These are phyloP conservation scores for Redunca redunca DNA, from an alignment of 2,113 vertebrate genomes.

Conservation along the genomic window DNA sequence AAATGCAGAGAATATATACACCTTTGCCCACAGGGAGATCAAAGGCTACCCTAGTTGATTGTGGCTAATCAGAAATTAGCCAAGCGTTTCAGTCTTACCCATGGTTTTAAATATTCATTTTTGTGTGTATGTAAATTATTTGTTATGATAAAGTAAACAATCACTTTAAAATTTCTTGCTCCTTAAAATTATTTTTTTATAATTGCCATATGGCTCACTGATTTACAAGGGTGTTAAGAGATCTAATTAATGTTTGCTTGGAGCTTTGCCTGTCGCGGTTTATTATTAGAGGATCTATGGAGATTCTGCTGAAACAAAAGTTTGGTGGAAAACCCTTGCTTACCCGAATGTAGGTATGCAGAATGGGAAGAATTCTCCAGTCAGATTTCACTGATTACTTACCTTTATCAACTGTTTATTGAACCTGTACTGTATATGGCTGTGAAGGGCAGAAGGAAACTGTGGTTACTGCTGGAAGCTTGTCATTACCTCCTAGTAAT, in stretches of 20 bases:
- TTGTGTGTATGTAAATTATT: slow-evolving; percentile 38
- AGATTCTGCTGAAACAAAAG: slow-evolving; percentile 45
- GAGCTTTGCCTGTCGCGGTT: slow-evolving; percentile 50
- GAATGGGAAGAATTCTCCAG: background rate
- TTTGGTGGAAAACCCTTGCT: slow-evolving; percentile 13
- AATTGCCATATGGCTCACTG: slow-evolving; percentile 64
- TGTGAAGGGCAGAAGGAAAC: background rate
- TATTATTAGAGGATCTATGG: slow-evolving; percentile 44
- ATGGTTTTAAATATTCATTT: slow-evolving; percentile 45
- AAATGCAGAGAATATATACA: background rate
- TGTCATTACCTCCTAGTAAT: background rate
- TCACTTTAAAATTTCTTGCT: slow-evolving; percentile 55
- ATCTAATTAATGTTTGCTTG: slow-evolving; percentile 70
- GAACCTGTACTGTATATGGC: background rate
- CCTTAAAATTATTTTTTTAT: slow-evolving; percentile 47
- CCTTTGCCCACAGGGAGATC: background rate
- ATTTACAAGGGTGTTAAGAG: slow-evolving; percentile 63
- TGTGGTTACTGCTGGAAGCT: background rate
- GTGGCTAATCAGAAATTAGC: slow-evolving; percentile 34
- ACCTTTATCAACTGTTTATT: background rate
- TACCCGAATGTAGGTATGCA: background rate
- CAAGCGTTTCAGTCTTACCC: slow-evolving; percentile 42
- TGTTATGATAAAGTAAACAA: slow-evolving; percentile 57
- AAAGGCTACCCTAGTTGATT: background rate
- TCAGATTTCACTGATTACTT: slow-evolving; percentile 10